phyloP scores from a whole-genome alignment of 2,113 vertebrate species.

The Cyprinodon tularosa region DNA sequence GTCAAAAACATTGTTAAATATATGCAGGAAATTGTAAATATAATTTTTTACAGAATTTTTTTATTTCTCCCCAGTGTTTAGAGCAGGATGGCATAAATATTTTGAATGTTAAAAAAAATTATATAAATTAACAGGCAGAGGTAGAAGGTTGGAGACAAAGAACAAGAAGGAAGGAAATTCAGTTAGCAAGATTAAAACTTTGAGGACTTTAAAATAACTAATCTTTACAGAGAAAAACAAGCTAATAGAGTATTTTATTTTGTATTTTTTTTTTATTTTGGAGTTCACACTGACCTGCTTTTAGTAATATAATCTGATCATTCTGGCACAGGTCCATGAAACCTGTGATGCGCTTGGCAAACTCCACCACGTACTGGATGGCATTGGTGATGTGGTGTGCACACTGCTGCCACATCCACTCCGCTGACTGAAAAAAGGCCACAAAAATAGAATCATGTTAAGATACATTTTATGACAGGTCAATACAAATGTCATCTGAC shows the following conservation, averaged over 20 bases:
- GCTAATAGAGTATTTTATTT: neutral
- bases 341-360: slow-evolving; percentile 87
- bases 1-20: slow-evolving; percentile 42
- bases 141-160: slow-evolving; percentile 70
- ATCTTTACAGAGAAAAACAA: neutral
- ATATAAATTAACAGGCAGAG: slow-evolving; percentile 39
- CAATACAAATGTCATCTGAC: neutral
- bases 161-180: slow-evolving; percentile 51
- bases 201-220: slow-evolving; percentile 2
- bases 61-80: slow-evolving; percentile 21
- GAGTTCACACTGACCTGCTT: slow-evolving; percentile 83
- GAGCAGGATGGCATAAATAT: slow-evolving; percentile 23
- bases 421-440: slow-evolving; percentile 77
- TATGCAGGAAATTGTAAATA: slow-evolving; percentile 12
- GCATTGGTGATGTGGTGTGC: slow-evolving; percentile 87
- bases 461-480: neutral
- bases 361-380: slow-evolving; percentile 91
- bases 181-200: slow-evolving; percentile 62
- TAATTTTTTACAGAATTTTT: slow-evolving; percentile 17
- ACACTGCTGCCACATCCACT: slow-evolving; percentile 90
- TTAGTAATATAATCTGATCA: slow-evolving; percentile 89
- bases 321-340: slow-evolving; percentile 94
- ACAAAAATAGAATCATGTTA: neutral
- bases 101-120: slow-evolving; percentile 24
- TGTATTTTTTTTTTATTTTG: neutral